These are phyloP conservation scores for Rana temporaria DNA, from an alignment of 2,113 vertebrate species.

Conservation along the genomic window DNA sequence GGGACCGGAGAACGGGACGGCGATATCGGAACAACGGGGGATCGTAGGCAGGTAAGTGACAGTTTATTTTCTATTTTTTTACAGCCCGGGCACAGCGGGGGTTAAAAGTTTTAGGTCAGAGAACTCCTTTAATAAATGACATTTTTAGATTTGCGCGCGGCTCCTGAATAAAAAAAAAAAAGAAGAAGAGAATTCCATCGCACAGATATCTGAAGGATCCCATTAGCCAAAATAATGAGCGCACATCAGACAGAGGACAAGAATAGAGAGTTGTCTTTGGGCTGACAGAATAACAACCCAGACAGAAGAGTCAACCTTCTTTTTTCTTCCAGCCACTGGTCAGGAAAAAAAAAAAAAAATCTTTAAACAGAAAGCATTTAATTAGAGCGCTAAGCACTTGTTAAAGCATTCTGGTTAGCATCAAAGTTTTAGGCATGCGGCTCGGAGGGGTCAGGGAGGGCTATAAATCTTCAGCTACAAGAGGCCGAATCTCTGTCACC, in stretches of 20 bases:
- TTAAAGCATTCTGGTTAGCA: slow-evolving; percentile 25
- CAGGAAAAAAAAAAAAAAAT: neutral
- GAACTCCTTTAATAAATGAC: no score
- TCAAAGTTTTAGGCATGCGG: neutral
- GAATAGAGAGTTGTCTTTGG: neutral
- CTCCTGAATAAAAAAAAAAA: no score
- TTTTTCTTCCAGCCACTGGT: slow-evolving; percentile 1
- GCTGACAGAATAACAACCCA: neutral
- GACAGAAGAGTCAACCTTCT: slow-evolving; percentile 22
- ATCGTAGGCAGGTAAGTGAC: no score
- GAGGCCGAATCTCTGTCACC: neutral
- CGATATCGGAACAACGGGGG: no score
- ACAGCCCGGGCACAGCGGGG: no score
- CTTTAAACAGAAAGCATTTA: slow-evolving; percentile 23
- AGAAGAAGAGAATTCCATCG: no score
- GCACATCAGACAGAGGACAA: neutral
- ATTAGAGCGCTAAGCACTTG: slow-evolving; percentile 36
- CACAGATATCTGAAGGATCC: neutral
- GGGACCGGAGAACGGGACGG: no score
- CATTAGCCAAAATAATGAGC: neutral
- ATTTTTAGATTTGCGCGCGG: no score
- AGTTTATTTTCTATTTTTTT: no score
- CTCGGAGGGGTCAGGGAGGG: neutral
- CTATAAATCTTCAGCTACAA: slow-evolving; percentile 24
- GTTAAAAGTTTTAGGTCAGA: no score